Evolutionary conservation across 2,888 invertebrate genomes (phyloP), one percentile per base, ranked within the genome.

Genomic region (Ochlodes sylvanus): DNA sequence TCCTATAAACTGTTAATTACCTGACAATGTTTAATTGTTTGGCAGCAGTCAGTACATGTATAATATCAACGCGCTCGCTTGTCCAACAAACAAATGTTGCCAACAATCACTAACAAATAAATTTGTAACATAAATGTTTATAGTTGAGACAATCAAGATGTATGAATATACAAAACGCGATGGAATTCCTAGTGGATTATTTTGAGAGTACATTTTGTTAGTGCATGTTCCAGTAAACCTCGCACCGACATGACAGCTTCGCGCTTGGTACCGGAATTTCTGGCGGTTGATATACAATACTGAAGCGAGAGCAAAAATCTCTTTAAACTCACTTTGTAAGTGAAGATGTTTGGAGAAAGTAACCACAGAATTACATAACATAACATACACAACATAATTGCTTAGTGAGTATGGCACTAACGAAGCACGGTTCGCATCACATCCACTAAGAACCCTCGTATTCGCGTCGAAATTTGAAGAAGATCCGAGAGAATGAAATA

Each of bases 181-280:
- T 34, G 34, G 44, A 64, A 64, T 57, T 57, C 32, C 38, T 50
- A 3, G 21, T 14, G 44, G 57, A 57, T 34, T 34, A 63, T 44
- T 64, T 47, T 47, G 50, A 57, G 56, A 56, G 50, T 50, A 38
- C 50, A 50, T 57, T 65, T 57, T 57, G 50, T 50, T 65, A 50
- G 19, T 57, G 50, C 50, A 57, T 57, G 50, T 50, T 57, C 57
- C 17, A 64, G 34, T 12, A 55, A 56, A 52, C 34, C 52, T 12
- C 41, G 38, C 21, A 14, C 27, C 44, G 1, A 57, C 64, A 44
- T 42, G 63, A 63, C 57, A 47, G 56, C 21, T n/a, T 7, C n/a
- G 38, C 64, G 38, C 57, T 65, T 65, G 57, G 57, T 57, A 57
- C 12, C 21, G 34, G 34, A 38, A 62, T 44, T 50, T 54, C 52